Evolutionary conservation across 2,113 vertebrate species (phyloP).

Genomic region (Malaclemys terrapin): DNA sequence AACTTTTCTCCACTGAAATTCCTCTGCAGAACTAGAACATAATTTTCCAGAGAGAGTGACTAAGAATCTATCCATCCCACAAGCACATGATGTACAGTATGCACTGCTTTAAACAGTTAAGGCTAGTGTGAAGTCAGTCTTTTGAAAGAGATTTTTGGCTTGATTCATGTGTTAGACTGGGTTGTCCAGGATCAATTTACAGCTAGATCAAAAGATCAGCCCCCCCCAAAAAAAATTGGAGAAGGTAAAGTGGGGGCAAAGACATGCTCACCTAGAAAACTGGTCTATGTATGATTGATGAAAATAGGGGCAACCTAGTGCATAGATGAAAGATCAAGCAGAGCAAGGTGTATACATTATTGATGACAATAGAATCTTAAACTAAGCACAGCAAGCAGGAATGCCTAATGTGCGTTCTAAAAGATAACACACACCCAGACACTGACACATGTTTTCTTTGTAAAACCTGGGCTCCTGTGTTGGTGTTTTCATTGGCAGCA

Average conservation of each 20-base stretch:
- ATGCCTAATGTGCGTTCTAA: background rate
- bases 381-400: background rate
- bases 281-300: constrained; percentile 13
- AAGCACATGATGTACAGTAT: background rate
- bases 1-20: background rate
- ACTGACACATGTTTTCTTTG: constrained; percentile 52
- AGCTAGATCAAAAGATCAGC: constrained; percentile 20
- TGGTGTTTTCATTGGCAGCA: constrained; percentile 55
- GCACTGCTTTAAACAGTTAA: background rate
- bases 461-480: constrained; percentile 41
- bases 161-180: background rate
- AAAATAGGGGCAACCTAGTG: background rate
- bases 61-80: background rate
- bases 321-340: background rate
- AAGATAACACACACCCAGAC: constrained; percentile 16
- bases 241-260: background rate
- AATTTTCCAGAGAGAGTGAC: background rate
- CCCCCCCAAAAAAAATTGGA: background rate
- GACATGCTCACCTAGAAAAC: constrained; percentile 9
- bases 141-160: background rate
- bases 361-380: constrained; percentile 48
- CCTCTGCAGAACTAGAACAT: background rate
- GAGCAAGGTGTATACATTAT: background rate
- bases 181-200: constrained; percentile 17
- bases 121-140: background rate